Evolutionary conservation across 2,113 vertebrate species (phyloP).

Genomic region (Syrmaticus mikado): DNA sequence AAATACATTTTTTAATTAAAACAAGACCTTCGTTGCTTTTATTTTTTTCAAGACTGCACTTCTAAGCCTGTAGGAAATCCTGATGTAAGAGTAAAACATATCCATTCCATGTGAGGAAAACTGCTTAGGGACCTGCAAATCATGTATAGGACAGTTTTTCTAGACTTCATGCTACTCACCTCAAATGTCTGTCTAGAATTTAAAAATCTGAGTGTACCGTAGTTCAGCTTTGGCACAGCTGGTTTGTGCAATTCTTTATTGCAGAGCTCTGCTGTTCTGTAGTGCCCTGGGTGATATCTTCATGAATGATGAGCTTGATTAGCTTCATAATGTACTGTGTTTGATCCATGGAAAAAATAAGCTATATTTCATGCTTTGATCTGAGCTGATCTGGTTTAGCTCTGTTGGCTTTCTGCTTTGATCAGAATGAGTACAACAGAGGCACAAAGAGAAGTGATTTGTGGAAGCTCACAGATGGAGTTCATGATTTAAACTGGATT

Average conservation of each 20-base stretch:
- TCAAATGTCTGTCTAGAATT: not conserved
- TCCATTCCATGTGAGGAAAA: not conserved
- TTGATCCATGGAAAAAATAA: not conserved
- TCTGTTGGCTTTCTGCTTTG: not conserved
- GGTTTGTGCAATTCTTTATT: not conserved
- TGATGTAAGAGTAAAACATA: rapidly evolving
- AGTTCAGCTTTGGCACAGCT: not conserved
- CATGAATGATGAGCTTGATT: not conserved
- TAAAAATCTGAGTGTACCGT: not conserved
- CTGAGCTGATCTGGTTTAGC: not conserved
- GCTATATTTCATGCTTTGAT: not conserved
- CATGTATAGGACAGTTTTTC: rapidly evolving
- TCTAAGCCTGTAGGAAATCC: not conserved
- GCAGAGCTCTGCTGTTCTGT: not conserved
- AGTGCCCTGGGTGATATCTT: not conserved
- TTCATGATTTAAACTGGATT: not conserved
- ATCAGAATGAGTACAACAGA: not conserved
- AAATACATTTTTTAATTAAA: not conserved
- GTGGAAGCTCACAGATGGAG: not conserved
- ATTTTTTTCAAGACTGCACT: not conserved
- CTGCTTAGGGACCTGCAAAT: rapidly evolving
- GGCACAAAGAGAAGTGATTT: not conserved
- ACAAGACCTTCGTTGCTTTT: not conserved
- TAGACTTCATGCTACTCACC: not conserved
- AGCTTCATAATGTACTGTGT: not conserved